These are phyloP conservation scores for Notolepis coatsorum DNA, from an alignment of 2,797 vertebrate genomes.

Conservation along the genomic window DNA sequence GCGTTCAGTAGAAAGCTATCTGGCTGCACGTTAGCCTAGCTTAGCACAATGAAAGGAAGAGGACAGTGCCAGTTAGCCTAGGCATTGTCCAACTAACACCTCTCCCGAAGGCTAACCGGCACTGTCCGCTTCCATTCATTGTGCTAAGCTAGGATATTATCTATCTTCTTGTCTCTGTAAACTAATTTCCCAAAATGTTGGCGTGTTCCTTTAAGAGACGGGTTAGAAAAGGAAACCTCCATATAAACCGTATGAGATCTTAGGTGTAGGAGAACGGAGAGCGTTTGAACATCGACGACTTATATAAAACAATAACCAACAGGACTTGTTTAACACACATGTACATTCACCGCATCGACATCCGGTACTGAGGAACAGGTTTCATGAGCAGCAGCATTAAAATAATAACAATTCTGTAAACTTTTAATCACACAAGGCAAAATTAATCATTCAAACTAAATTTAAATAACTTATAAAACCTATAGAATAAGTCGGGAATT, in stretches of 20 bases:
- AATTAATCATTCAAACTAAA: constrained; percentile 2
- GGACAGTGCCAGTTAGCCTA: no score
- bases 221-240: not conserved
- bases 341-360: constrained; percentile 43
- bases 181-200: not conserved
- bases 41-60: no score
- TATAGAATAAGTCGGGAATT: not conserved
- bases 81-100: no score
- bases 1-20: no score
- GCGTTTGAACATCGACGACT: no score
- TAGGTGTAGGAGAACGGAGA: no score
- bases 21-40: no score
- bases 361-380: constrained; percentile 11
- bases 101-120: no score
- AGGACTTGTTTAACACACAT: constrained; percentile 25
- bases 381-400: constrained; percentile 37
- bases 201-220: constrained; percentile 25
- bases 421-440: constrained; percentile 19
- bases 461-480: not conserved
- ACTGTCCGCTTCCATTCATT: no score
- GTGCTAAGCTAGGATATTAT: no score
- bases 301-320: not conserved
- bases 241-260: no score
- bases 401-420: constrained; percentile 2
- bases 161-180: no score